Base-by-base conservation (phyloP, 92 coral and sea anemone species). In the Epizoanthus illoricatus region DNA sequence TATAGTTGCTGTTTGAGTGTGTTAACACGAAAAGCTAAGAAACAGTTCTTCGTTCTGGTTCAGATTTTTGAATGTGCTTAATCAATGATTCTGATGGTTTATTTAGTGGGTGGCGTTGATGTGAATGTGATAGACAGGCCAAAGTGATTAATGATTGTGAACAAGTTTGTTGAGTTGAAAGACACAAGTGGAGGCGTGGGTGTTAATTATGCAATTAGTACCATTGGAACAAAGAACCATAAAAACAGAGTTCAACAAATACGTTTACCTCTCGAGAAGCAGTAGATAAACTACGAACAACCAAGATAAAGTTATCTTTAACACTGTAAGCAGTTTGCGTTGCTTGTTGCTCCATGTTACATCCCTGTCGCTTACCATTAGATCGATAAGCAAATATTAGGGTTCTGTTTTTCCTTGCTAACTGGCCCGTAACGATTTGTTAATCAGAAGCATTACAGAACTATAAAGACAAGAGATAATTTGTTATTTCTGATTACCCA, bases 131-230 rank as follows among this genome's bases (percentile, higher is more conserved):
- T 63, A 70, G 71, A 78, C 58, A 21, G 71, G 61, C 28, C 82
- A 78, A 62, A 59, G 61, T 21, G 59, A 42, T 49, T 78, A 64
- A 62, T 42, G 52, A 64, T 57, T 41, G 82, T 64, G 3, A 78
- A 78, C 52, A 42, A 61, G 82, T 78, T 78, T 78, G 82, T 78
- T 78, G 52, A 28, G 71, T 75, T 20, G 66, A 78, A 65, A 4
- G 10, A 10, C 56, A 62, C n/a, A 36, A 58, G 3, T 63, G 82
- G 70, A 78, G 82, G 82, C 82, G 82, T 78, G 82, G 82, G 82
- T 78, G 82, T 43, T 78, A 78, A 78, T 78, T 64, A 78, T 43
- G 82, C 82, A 78, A 78, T 78, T 78, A 78, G 82, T 66, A 21
- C 45, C 39, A 16, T 24, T 39, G 17, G 56, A 19, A 75, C 81